These are phyloP conservation scores for Aelia acuminata DNA, from an alignment of 2,888 invertebrate species.

Conservation along the genomic window DNA sequence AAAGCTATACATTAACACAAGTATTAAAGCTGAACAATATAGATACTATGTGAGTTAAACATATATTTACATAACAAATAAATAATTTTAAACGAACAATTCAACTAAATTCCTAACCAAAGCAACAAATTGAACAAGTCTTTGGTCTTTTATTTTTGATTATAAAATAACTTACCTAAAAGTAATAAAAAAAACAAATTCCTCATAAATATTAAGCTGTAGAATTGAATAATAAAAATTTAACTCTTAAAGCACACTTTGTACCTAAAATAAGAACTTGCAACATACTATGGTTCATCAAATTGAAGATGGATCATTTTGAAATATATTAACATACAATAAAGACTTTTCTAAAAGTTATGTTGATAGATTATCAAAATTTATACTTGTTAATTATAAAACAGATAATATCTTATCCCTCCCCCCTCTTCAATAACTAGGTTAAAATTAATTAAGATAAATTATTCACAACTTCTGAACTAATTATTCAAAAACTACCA, in stretches of 20 bases:
- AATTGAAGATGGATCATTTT: neutral
- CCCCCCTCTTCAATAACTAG: neutral
- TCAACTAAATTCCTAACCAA: conserved; percentile 30
- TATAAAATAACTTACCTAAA: conserved; percentile 14
- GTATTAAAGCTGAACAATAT: conserved; percentile 28
- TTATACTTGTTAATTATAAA: neutral
- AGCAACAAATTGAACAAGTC: conserved; percentile 42
- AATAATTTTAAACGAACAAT: conserved; percentile 34
- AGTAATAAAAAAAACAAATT: neutral
- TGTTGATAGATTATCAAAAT: neutral
- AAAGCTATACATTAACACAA: conserved; percentile 31
- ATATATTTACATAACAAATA: conserved; percentile 47
- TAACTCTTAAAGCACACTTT: neutral
- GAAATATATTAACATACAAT: neutral
- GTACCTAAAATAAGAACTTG: neutral
- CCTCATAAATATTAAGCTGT: neutral
- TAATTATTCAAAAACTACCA: neutral
- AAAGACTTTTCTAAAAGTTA: neutral
- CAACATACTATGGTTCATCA: conserved; percentile 32
- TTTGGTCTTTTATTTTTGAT: conserved; percentile 50
- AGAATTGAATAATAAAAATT: neutral
- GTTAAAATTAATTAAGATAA: neutral
- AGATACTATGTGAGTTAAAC: neutral
- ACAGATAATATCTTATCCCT: neutral
- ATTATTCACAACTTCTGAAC: neutral